phyloP scores from a whole-genome alignment of 2,888 invertebrate species.

The Sycophila texana region DNA sequence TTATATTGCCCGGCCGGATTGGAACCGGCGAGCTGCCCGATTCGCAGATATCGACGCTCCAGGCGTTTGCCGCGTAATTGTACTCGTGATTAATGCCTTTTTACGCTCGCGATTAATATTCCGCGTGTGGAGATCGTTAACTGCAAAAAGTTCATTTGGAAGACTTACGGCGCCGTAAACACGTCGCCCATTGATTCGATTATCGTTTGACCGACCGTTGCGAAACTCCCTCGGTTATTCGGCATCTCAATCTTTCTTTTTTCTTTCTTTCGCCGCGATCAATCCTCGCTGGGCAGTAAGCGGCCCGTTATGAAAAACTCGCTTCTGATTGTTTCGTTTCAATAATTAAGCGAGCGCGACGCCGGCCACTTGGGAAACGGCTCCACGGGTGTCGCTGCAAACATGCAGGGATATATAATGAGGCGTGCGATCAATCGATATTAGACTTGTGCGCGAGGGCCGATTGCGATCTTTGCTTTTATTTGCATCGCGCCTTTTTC shows the following conservation, averaged over 20 bases:
- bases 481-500: no score
- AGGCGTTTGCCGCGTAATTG: background rate
- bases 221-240: background rate
- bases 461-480: no score
- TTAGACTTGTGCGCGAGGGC: no score
- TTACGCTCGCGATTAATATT: slow-evolving; percentile 19
- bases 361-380: no score
- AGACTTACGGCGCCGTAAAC: slow-evolving; percentile 34
- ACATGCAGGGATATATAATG: no score
- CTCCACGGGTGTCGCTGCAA: no score
- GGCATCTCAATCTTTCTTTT: background rate
- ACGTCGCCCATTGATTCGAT: slow-evolving; percentile 1
- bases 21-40: background rate
- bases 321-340: background rate
- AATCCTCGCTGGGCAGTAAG: background rate
- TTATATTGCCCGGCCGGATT: background rate
- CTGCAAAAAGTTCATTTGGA: background rate
- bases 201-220: background rate
- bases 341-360: no score
- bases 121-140: background rate
- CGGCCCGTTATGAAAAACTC: background rate
- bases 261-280: background rate
- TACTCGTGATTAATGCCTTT: slow-evolving; percentile 34
- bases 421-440: no score
- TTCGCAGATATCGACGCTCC: background rate